Percentiles rank a stretch among this genome's conserved stretches.
Conservation (phyloP, 2,113 vertebrate genomes). For the Ovis canadensis region DNA sequence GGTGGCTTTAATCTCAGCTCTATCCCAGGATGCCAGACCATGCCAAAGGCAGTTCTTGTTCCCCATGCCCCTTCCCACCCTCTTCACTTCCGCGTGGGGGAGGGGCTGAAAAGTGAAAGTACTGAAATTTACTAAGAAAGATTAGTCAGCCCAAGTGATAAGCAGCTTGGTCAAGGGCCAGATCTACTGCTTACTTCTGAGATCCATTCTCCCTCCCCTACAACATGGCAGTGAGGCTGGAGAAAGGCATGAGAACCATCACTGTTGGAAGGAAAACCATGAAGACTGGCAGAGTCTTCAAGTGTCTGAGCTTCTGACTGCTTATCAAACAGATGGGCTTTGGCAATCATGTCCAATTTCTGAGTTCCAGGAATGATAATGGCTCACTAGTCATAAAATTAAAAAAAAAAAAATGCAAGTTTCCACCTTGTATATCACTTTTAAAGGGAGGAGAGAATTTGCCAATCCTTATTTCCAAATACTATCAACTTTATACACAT, state of each 20-base stretch:
- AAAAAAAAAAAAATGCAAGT: background rate
- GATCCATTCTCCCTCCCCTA: background rate
- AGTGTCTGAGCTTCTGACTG: background rate
- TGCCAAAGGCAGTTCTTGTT: background rate
- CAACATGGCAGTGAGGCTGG: background rate
- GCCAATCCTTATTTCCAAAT: background rate
- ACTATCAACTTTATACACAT: background rate
- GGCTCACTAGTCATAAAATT: background rate
- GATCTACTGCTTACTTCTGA: background rate
- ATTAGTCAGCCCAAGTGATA: background rate
- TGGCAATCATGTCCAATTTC: background rate
- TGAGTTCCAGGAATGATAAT: background rate
- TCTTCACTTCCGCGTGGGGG: background rate
- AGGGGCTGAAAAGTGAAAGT: background rate
- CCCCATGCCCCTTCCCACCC: fast-evolving
- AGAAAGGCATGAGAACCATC: background rate
- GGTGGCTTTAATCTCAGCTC: background rate
- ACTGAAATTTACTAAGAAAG: background rate
- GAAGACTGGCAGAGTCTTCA: background rate
- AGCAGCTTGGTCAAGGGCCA: background rate
- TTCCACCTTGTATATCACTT: background rate
- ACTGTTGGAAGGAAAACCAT: background rate
- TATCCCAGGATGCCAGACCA: background rate
- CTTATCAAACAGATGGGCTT: background rate
- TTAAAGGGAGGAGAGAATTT: background rate